These are phyloP conservation scores for Rhingia rostrata DNA, from an alignment of 2,888 invertebrate species.

Conservation along the genomic window DNA sequence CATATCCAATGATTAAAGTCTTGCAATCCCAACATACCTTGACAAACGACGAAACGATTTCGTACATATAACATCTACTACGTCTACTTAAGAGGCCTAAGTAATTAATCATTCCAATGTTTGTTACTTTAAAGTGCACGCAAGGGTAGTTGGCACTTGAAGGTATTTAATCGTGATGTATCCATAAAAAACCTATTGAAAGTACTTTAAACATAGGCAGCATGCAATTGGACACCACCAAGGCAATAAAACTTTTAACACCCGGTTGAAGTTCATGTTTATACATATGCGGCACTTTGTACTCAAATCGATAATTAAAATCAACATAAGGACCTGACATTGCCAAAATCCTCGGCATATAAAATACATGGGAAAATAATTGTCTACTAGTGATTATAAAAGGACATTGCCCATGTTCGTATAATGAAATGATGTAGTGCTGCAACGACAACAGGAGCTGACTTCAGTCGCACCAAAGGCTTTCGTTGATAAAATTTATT, in stretches of 20 bases:
- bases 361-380: not conserved
- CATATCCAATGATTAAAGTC: constrained; percentile 4
- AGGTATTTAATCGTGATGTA: constrained; percentile 66
- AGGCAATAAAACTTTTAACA: constrained; percentile 25
- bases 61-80: constrained; percentile 56
- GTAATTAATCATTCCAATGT: constrained; percentile 64
- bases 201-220: constrained; percentile 16
- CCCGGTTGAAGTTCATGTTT: constrained; percentile 3
- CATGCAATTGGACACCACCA: constrained; percentile 19
- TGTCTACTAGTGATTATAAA: constrained; percentile 1
- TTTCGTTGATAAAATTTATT: not conserved
- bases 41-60: constrained; percentile 47
- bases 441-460: not conserved
- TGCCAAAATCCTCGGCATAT: constrained; percentile 4
- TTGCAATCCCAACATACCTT: constrained; percentile 14
- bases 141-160: constrained; percentile 63
- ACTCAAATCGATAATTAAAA: constrained; percentile 24
- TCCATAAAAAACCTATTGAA: constrained; percentile 47
- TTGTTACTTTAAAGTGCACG: constrained; percentile 60
- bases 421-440: constrained; percentile 1
- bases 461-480: not conserved
- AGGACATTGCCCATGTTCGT: not conserved
- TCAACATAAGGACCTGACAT: not conserved
- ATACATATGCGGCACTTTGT: constrained; percentile 30
- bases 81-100: constrained; percentile 53